phyloP scores from a whole-genome alignment of 2,888 invertebrate species.

The Pyralis farinalis region DNA sequence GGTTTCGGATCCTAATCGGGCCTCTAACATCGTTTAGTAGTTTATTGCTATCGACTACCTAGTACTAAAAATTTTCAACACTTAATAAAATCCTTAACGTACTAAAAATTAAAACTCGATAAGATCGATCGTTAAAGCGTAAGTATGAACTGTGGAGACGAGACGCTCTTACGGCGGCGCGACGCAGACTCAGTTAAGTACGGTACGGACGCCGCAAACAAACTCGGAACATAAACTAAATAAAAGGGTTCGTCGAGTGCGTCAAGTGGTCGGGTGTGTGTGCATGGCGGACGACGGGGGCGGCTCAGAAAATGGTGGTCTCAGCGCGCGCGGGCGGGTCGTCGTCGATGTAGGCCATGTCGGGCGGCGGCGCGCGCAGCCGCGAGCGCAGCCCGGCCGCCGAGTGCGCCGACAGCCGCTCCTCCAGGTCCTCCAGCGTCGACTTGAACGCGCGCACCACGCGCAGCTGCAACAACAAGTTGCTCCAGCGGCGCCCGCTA shows the following conservation, averaged over 20 bases:
- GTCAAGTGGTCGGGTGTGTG: constrained; percentile 22
- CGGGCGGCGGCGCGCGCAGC: constrained; percentile 86
- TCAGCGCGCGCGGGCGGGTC: constrained; percentile 67
- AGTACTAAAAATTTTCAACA: constrained; percentile 54
- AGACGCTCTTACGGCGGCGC: constrained; percentile 31
- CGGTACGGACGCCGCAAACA: constrained; percentile 29
- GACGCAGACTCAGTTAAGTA: constrained; percentile 44
- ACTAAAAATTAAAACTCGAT: constrained; percentile 46
- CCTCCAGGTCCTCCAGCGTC: constrained; percentile 99
- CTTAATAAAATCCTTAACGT: constrained; percentile 55
- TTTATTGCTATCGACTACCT: constrained; percentile 65
- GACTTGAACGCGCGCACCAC: constrained; percentile 99
- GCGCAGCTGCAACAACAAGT: constrained; percentile 95
- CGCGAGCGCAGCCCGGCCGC: constrained; percentile 95
- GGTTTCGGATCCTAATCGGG: constrained; percentile 47
- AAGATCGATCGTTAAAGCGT: constrained; percentile 29
- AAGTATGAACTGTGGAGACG: constrained; percentile 25
- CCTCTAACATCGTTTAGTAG: constrained; percentile 36
- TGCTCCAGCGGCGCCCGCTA: constrained; percentile 64
- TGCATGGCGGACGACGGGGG: constrained; percentile 10
- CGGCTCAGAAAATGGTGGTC: constrained; percentile 64
- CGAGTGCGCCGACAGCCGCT: constrained; percentile 99
- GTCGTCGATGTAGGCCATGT: constrained; percentile 92
- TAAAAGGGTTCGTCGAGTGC: constrained; percentile 20
- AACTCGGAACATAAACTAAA: constrained; percentile 21